Evolutionary conservation across 2,888 invertebrate genomes (phyloP), one percentile per base, ranked within the genome.

Genomic region (Thera obeliscata): DNA sequence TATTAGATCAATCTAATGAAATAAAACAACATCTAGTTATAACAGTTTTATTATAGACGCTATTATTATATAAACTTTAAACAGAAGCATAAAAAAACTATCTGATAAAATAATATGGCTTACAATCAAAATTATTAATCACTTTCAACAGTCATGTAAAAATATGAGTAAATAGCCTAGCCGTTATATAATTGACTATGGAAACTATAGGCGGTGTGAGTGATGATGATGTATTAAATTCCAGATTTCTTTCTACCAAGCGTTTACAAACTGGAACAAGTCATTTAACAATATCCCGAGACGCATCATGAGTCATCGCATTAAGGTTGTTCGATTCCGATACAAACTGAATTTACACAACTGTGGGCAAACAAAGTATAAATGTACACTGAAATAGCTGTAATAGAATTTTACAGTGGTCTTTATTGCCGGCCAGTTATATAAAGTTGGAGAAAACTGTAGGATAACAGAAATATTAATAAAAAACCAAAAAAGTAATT

Each of bases 21-120:
- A 46, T 46, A 46, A 61, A 64, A 64, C 35, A 0, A 64, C 35
- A 12, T 7, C 49, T 49, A 33, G 5, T 36, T 56, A 8, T 33
- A 66, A 66, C 66, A 66, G 12, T 50, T 61, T 52, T 61, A 56
- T 61, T 56, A 38, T 56, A 9, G 11, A 54, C 43, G 52, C 52
- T 22, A 22, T 22, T 22, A 22, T 22, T 22, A 22, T 22, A 22
- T 22, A n/a, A 46, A 41, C 55, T 55, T 55, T 43, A 63, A 52
- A 64, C 52, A 64, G 50, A 63, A 64, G 57, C 56, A 35, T 50
- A 61, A 50, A 50, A 58, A n/a, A 41, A 7, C 43, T 35, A 56
- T 41, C 38, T 12, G 8, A 46, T 35, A 56, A 57, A 56, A 55
- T 36, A 36, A 35, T 43, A 61, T 33, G 48, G 8, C 52, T 52